Conservation (phyloP, 2,888 invertebrate species). For the Rhagonycha fulva region DNA sequence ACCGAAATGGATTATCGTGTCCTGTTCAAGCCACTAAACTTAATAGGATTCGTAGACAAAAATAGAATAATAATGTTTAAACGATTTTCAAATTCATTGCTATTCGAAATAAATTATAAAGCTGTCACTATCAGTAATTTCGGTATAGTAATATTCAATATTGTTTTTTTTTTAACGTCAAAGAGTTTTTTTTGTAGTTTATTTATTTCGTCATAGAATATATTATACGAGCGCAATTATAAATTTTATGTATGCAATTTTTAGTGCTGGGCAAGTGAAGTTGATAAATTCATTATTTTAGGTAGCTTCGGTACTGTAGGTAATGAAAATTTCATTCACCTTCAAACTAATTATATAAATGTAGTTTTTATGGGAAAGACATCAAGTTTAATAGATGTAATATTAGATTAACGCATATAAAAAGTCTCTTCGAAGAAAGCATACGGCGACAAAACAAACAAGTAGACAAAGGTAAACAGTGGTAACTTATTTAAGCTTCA, state of each 20-base stretch:
- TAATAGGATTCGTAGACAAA: not conserved
- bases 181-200: not conserved
- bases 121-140: not conserved
- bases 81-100: not conserved
- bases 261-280: not conserved
- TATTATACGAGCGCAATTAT: not conserved
- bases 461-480: constrained; percentile 17
- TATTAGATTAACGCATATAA: constrained; percentile 30
- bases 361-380: constrained; percentile 26
- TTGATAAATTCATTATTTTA: not conserved
- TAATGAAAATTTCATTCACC: constrained; percentile 23
- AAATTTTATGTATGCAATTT: not conserved
- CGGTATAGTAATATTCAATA: not conserved
- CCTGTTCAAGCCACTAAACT: constrained; percentile 1
- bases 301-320: not conserved
- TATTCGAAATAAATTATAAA: not conserved
- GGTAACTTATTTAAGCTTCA: constrained; percentile 10
- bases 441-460: constrained; percentile 11
- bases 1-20: not conserved
- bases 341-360: constrained; percentile 28
- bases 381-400: constrained; percentile 28
- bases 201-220: no score
- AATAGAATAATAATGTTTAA: not conserved
- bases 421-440: constrained; percentile 11
- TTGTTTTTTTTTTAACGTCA: not conserved